phyloP scores from a whole-genome alignment of 2,113 vertebrate genomes.

The Corvus moneduloides region DNA sequence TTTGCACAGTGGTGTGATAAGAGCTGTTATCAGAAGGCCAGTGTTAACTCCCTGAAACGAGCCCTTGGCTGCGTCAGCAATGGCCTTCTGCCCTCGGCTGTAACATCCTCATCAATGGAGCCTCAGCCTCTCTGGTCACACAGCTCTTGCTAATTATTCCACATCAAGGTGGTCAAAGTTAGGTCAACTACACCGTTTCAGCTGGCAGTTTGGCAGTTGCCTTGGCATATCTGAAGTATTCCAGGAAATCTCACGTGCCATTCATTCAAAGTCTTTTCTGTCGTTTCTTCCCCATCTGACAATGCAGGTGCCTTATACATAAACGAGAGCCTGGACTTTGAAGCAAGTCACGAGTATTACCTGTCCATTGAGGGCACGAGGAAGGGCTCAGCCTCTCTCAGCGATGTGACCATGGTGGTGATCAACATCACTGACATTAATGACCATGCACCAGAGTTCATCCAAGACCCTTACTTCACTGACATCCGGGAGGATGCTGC shows the following conservation, averaged over 20 bases:
- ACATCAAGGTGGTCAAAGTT: not conserved
- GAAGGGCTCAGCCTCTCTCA: slow-evolving; percentile 80
- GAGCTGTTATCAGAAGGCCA: not conserved
- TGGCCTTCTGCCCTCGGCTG: not conserved
- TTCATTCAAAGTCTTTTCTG: not conserved
- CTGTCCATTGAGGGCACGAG: slow-evolving; percentile 89
- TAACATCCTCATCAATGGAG: not conserved
- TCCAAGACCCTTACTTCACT: slow-evolving; percentile 73
- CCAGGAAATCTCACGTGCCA: not conserved
- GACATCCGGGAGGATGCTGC: slow-evolving; percentile 82
- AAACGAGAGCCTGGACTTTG: slow-evolving; percentile 85
- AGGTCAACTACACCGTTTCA: not conserved
- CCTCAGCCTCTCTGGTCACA: not conserved
- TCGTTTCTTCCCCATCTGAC: not conserved
- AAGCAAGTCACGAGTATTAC: slow-evolving; percentile 82
- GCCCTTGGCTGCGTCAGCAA: not conserved
- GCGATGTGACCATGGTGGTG: slow-evolving; percentile 84
- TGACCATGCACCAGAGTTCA: slow-evolving; percentile 86
- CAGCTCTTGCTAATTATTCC: not conserved
- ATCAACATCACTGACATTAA: slow-evolving; percentile 92
- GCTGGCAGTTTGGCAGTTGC: not conserved
- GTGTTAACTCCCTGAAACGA: not conserved
- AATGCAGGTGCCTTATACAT: slow-evolving; percentile 77
- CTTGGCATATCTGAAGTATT: not conserved
- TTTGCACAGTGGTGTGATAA: not conserved